Conservation (phyloP, 2,888 invertebrate genomes). For the Scaptomyza parva region DNA sequence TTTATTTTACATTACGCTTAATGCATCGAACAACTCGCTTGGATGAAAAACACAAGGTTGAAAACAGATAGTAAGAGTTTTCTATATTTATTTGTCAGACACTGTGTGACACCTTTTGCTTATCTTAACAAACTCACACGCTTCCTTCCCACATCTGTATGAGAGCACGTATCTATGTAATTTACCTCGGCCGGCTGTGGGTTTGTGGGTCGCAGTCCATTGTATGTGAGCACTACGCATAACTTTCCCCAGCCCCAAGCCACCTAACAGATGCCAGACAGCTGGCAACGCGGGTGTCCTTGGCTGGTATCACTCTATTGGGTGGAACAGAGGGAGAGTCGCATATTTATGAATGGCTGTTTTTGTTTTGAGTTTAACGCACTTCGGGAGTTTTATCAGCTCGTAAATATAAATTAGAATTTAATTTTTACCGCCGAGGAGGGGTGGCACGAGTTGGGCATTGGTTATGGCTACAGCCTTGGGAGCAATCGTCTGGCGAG, state of each 20-base stretch:
- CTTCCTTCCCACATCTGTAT: slow-evolving; percentile 5
- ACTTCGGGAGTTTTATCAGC: slow-evolving; percentile 76
- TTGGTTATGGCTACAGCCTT: slow-evolving; percentile 23
- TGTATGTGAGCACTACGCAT: slow-evolving; percentile 48
- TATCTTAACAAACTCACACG: slow-evolving; percentile 61
- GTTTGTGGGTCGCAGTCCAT: slow-evolving; percentile 52
- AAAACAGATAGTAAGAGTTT: slow-evolving; percentile 12
- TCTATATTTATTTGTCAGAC: slow-evolving; percentile 5
- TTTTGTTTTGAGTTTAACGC: slow-evolving; percentile 72
- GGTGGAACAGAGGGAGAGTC: slow-evolving; percentile 27
- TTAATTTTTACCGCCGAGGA: slow-evolving; percentile 74
- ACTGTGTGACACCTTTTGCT: slow-evolving; percentile 55
- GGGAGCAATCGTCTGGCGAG: slow-evolving; percentile 66
- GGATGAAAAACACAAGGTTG: slow-evolving; percentile 29
- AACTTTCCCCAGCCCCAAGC: slow-evolving; percentile 50
- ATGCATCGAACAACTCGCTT: slow-evolving; percentile 21
- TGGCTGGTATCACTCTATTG: slow-evolving; percentile 19
- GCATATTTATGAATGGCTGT: slow-evolving; percentile 71
- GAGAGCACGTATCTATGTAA: slow-evolving; percentile 44
- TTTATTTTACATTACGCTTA: slow-evolving; percentile 30
- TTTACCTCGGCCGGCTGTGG: slow-evolving; percentile 41
- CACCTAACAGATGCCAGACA: slow-evolving; percentile 13
- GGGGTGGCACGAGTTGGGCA: slow-evolving; percentile 38
- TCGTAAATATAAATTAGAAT: slow-evolving; percentile 81
- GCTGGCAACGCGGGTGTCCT: slow-evolving; percentile 20